Evolutionary conservation across 2,888 invertebrate species (phyloP).

Genomic region (Saturnia pavonia): DNA sequence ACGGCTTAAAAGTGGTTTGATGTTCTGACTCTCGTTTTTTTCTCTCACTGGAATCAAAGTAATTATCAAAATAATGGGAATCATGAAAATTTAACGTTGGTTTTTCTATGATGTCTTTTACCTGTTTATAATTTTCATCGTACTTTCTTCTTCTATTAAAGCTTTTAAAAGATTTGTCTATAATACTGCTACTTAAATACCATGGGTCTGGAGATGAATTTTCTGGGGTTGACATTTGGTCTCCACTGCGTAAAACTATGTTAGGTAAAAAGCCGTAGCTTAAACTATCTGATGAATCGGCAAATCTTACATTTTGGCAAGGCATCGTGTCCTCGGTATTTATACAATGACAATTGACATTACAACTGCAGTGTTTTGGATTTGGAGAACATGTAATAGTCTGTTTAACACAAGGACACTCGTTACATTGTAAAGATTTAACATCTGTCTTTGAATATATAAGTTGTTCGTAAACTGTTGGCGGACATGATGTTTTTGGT

Average conservation of each 20-base stretch:
- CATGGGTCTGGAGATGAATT: conserved; percentile 26
- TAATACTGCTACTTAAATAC: conserved; percentile 21
- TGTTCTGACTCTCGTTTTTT: conserved; percentile 50
- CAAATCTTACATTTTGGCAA: not conserved
- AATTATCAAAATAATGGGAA: conserved; percentile 43
- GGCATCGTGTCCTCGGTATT: conserved; percentile 19
- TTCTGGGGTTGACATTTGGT: conserved; percentile 30
- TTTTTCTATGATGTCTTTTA: conserved; percentile 36
- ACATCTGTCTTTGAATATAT: not conserved
- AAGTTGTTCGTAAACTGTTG: conserved; percentile 16
- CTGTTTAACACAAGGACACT: conserved; percentile 47
- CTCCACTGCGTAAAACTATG: conserved; percentile 46
- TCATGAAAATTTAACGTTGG: conserved; percentile 35
- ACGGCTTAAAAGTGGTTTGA: conserved; percentile 50
- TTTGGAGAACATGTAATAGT: conserved; percentile 28
- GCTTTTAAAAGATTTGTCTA: conserved; percentile 28
- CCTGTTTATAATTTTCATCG: conserved; percentile 42
- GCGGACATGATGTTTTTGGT: conserved; percentile 28
- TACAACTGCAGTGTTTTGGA: conserved; percentile 32
- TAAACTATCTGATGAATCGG: not conserved
- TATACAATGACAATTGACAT: conserved; percentile 34
- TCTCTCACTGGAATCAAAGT: conserved; percentile 53
- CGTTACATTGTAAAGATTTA: conserved; percentile 21
- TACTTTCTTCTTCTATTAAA: conserved; percentile 32
- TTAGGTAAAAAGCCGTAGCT: conserved; percentile 50